These are phyloP conservation scores for Bombus ignitus DNA, from an alignment of 1,140 invertebrate species.

Conservation along the genomic window DNA sequence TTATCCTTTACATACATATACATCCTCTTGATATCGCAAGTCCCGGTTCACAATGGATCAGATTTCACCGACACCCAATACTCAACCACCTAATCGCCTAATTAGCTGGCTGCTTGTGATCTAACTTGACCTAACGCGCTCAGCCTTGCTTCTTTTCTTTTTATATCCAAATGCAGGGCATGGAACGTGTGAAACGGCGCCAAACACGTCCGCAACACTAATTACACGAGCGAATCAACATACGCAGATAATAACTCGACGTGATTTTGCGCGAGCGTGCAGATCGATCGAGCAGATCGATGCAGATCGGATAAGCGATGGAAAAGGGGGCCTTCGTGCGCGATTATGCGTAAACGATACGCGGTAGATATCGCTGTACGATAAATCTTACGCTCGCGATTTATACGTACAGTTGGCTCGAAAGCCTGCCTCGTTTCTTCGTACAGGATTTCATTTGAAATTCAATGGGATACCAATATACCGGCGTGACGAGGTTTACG, in stretches of 20 bases:
- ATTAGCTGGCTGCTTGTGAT: not conserved
- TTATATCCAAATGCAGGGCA: too few species aligned
- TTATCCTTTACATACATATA: too few species aligned
- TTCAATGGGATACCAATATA: slow-evolving; percentile 10
- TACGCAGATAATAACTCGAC: not conserved
- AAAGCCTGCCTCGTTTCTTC: not conserved
- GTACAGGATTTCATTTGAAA: slow-evolving; percentile 26
- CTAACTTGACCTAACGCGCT: not conserved
- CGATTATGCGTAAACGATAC: slow-evolving; percentile 48
- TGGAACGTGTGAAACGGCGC: not conserved
- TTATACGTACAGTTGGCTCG: not conserved
- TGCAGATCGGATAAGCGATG: slow-evolving; percentile 1
- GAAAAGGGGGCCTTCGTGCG: not conserved
- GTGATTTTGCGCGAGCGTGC: slow-evolving; percentile 2
- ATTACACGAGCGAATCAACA: not conserved
- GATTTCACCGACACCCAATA: not conserved
- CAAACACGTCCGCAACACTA: not conserved
- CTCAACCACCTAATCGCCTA: not conserved
- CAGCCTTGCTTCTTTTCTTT: not conserved
- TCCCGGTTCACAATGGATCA: not conserved
- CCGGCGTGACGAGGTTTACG: not conserved
- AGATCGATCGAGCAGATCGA: not conserved
- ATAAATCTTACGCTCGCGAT: slow-evolving; percentile 35
- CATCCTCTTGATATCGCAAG: not conserved
- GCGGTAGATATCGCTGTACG: slow-evolving; percentile 11